Percentiles rank a stretch among this genome's conserved stretches.
These are phyloP conservation scores for Hipposideros larvatus DNA, from an alignment of 2,797 vertebrate species.

Conservation along the genomic window DNA sequence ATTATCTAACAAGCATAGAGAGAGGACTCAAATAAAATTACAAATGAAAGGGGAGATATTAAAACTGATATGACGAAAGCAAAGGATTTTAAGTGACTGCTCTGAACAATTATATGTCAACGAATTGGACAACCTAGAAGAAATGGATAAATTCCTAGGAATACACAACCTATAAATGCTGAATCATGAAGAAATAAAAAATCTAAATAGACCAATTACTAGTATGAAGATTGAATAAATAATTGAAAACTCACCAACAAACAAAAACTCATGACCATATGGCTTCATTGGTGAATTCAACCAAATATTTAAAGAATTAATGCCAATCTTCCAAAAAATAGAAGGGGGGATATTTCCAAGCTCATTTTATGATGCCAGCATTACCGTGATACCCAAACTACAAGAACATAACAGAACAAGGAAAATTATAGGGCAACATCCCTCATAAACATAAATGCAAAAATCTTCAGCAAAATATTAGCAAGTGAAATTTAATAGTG, in stretches of 20 bases:
- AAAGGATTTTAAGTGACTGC: not conserved
- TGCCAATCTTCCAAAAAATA: not conserved
- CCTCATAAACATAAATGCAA: not conserved
- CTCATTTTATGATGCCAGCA: not conserved
- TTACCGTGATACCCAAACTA: not conserved
- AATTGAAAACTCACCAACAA: not conserved
- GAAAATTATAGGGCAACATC: too few species aligned
- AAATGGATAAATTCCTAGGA: not conserved
- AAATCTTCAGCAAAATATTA: not conserved
- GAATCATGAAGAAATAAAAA: not conserved
- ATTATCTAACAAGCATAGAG: not conserved
- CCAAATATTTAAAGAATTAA: not conserved
- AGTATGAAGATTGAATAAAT: not conserved
- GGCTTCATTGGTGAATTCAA: not conserved
- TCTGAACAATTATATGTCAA: not conserved
- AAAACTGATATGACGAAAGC: not conserved
- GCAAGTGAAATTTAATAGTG: not conserved
- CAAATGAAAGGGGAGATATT: not conserved
- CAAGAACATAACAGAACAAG: not conserved
- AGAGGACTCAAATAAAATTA: not conserved
- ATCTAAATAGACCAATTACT: not conserved
- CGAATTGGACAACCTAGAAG: not conserved
- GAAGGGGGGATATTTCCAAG: not conserved
- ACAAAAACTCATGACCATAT: not conserved
- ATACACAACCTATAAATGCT: not conserved